Percentiles rank a stretch among this genome's conserved stretches.
phyloP scores from a whole-genome alignment of 2,888 invertebrate genomes.

The Luperina nickerlii region DNA sequence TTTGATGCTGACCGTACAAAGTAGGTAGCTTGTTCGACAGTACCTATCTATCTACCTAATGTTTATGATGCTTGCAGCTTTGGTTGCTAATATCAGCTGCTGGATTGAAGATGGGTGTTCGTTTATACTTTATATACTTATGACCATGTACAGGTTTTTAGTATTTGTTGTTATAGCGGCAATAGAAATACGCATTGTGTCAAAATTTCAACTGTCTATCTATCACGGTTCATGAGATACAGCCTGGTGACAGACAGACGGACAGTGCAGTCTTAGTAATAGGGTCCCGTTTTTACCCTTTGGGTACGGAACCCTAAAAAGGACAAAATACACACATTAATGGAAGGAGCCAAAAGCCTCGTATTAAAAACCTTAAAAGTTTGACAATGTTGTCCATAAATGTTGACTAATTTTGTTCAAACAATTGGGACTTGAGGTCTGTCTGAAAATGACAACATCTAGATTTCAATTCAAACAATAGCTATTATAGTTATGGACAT shows the following conservation, averaged over 20 bases:
- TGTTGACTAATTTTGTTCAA: no score
- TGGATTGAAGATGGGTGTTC: constrained; percentile 16
- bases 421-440: neutral
- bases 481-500: neutral
- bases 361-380: neutral
- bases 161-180: no score
- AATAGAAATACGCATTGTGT: no score
- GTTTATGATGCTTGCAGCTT: constrained; percentile 31
- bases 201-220: no score
- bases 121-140: constrained; percentile 9
- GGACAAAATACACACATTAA: no score
- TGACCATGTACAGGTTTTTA: no score
- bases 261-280: no score
- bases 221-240: no score
- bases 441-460: neutral
- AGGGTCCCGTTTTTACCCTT: no score
- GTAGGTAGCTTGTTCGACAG: neutral
- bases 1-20: no score
- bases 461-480: neutral
- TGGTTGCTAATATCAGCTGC: constrained; percentile 36
- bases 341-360: neutral
- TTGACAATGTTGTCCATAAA: neutral
- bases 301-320: no score
- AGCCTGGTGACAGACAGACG: no score
- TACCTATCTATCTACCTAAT: constrained; percentile 6